These are phyloP conservation scores for Lordiphosa stackelbergi DNA, from an alignment of 1,140 invertebrate species.

Conservation along the genomic window DNA sequence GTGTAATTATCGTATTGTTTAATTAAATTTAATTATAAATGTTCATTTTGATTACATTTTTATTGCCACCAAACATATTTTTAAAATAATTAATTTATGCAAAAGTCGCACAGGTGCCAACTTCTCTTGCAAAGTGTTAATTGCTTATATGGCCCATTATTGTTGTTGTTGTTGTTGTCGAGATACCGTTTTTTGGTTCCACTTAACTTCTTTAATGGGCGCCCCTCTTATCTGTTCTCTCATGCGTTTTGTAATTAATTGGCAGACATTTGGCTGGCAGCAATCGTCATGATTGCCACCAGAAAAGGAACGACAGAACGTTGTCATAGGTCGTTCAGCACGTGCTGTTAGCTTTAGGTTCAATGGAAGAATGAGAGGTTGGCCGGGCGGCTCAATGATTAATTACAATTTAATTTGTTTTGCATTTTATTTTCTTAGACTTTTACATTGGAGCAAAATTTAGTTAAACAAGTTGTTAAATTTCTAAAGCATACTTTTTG, in stretches of 20 bases:
- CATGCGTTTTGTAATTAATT: constrained; percentile 70
- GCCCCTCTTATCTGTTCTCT: constrained; percentile 57
- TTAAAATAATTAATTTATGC: constrained; percentile 28
- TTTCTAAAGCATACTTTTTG: background rate
- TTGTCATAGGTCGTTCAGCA: constrained; percentile 65
- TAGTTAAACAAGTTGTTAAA: background rate
- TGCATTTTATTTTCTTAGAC: constrained; percentile 34
- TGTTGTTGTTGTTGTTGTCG: constrained; percentile 14
- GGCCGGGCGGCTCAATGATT: constrained; percentile 54
- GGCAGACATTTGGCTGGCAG: constrained; percentile 53
- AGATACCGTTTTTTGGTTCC: constrained; percentile 11
- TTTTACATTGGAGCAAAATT: background rate
- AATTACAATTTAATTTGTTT: constrained; percentile 75
- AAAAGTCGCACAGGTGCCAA: constrained; percentile 28
- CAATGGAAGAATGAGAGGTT: background rate
- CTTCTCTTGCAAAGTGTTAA: constrained; percentile 33
- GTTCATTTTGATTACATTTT: background rate
- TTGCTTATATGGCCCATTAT: constrained; percentile 31
- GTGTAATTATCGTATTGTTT: too few relatives aligned
- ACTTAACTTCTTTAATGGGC: constrained; percentile 48
- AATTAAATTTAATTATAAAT: background rate
- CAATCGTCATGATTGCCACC: constrained; percentile 1
- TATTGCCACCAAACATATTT: background rate
- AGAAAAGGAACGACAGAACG: constrained; percentile 9
- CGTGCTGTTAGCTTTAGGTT: constrained; percentile 27